Conservation (phyloP, 2,888 invertebrate genomes). For the Lucinisca nassula region DNA sequence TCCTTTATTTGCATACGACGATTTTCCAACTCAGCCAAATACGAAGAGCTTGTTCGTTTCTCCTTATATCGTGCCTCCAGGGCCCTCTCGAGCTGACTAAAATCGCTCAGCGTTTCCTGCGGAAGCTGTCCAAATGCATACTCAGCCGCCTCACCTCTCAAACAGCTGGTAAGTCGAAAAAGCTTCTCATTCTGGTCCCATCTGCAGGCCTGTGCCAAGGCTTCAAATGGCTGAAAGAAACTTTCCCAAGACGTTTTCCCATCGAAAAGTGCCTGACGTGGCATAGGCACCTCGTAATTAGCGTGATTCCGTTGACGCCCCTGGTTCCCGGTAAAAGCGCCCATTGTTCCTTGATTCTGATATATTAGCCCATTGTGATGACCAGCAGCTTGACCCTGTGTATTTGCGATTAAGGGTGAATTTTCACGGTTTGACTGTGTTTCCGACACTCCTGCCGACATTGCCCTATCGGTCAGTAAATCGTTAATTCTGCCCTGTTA, state of each 20-base stretch:
- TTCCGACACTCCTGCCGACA: not conserved
- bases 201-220: not conserved
- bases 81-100: not conserved
- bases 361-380: not conserved
- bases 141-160: not conserved
- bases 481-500: not conserved
- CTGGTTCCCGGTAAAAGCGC: not conserved
- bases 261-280: not conserved
- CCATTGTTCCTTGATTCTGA: not conserved
- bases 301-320: not conserved
- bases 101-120: not conserved
- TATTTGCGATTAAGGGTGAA: not conserved
- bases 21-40: constrained; percentile 46
- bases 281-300: constrained; percentile 5
- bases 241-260: constrained; percentile 10
- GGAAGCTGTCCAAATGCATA: constrained; percentile 1
- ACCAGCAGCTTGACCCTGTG: not conserved
- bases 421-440: not conserved
- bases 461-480: too few relatives aligned
- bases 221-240: constrained; percentile 4
- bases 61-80: constrained; percentile 19
- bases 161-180: not conserved
- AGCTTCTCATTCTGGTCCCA: not conserved
- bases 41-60: constrained; percentile 41
- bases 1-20: constrained; percentile 42